These are phyloP conservation scores for Sebastes miniatus DNA, from an alignment of 2,797 vertebrate genomes.

Conservation along the genomic window DNA sequence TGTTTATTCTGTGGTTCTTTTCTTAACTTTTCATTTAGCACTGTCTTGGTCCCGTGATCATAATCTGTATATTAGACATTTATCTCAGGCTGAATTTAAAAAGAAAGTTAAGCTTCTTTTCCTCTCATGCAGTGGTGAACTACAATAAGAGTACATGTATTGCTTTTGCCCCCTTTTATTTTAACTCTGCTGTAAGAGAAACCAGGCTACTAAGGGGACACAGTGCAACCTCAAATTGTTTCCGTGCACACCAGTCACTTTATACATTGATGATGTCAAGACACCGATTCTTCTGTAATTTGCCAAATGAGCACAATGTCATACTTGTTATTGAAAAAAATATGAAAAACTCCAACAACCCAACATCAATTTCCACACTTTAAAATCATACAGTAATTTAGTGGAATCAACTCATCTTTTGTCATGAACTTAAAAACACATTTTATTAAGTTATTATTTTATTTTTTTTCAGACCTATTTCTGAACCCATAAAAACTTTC, in stretches of 20 bases:
- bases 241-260: neutral
- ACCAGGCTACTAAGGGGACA: neutral
- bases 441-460: neutral
- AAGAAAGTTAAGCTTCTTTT: neutral
- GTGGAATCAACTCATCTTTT: neutral
- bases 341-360: neutral
- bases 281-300: neutral
- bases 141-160: neutral
- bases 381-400: neutral
- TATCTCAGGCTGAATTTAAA: neutral
- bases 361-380: neutral
- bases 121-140: neutral
- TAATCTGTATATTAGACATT: neutral
- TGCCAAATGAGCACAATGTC: neutral
- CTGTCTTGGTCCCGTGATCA: neutral
- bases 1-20: neutral
- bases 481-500: neutral
- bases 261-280: neutral
- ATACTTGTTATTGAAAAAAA: neutral
- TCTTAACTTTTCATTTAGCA: neutral
- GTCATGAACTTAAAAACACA: neutral
- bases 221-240: neutral
- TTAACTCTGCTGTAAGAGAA: neutral
- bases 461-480: neutral
- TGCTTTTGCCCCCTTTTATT: neutral